phyloP scores from a whole-genome alignment of 1,140 invertebrate genomes.

The Popillia japonica region DNA sequence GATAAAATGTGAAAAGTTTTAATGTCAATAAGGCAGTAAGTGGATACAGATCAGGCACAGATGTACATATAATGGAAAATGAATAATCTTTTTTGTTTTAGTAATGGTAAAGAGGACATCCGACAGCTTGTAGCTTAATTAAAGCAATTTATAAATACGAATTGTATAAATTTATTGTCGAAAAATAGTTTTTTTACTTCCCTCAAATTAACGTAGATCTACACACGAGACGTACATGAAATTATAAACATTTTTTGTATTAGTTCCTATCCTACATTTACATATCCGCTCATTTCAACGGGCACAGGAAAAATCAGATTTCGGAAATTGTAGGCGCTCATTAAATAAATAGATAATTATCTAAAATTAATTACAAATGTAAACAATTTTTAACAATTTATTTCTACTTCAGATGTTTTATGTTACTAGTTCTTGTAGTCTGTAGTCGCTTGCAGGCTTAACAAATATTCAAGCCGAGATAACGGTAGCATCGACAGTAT shows the following conservation, averaged over 20 bases:
- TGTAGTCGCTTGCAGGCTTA: too few relatives aligned
- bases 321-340: conserved; percentile 18
- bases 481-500: background rate
- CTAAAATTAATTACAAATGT: conserved; percentile 31
- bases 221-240: background rate
- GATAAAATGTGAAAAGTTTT: too few relatives aligned
- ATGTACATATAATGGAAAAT: too few relatives aligned
- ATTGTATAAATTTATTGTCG: background rate
- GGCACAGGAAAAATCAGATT: background rate
- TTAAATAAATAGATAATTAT: background rate
- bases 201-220: conserved; percentile 2
- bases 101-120: conserved; percentile 17
- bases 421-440: background rate
- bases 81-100: too few relatives aligned
- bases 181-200: conserved; percentile 7
- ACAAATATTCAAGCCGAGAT: background rate
- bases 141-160: background rate
- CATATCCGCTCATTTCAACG: conserved; percentile 3
- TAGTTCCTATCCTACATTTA: conserved; percentile 22
- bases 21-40: too few relatives aligned
- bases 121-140: conserved; percentile 10
- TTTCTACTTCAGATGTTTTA: background rate
- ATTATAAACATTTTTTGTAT: conserved; percentile 25
- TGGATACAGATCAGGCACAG: too few relatives aligned
- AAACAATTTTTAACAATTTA: background rate